phyloP scores from a whole-genome alignment of 2,888 invertebrate genomes.

The Parnassius mnemosyne region DNA sequence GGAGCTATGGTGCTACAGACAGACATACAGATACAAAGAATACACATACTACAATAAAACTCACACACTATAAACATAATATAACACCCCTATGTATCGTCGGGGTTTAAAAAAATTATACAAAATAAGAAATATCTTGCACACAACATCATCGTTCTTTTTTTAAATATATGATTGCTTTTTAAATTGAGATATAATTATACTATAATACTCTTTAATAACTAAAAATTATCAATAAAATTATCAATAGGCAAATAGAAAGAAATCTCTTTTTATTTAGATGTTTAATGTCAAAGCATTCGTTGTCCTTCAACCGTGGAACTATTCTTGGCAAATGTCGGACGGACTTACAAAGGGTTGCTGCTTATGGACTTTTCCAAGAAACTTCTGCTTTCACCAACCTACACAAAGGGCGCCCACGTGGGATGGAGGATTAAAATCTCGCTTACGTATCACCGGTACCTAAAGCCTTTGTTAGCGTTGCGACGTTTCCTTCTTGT shows the following conservation, averaged over 20 bases:
- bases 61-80: too few relatives aligned
- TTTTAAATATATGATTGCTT: too few relatives aligned
- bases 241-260: not conserved
- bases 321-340: slow-evolving; percentile 4
- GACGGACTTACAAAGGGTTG: slow-evolving; percentile 6
- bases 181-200: too few relatives aligned
- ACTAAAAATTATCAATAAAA: not conserved
- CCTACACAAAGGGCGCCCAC: slow-evolving; percentile 1
- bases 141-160: too few relatives aligned
- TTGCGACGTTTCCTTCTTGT: not conserved
- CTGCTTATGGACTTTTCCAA: slow-evolving; percentile 3
- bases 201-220: too few relatives aligned
- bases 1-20: too few relatives aligned
- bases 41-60: too few relatives aligned
- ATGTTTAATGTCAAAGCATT: slow-evolving; percentile 12
- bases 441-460: not conserved
- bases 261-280: slow-evolving; percentile 1
- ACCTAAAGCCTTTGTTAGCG: slow-evolving; percentile 5
- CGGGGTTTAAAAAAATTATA: too few relatives aligned
- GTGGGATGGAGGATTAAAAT: slow-evolving; percentile 9
- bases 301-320: not conserved
- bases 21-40: too few relatives aligned
- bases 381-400: slow-evolving; percentile 16
- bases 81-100: too few relatives aligned
- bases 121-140: too few relatives aligned